Percentiles rank a stretch among this genome's conserved stretches.
Evolutionary conservation across 1,140 invertebrate genomes (phyloP).

Genomic region (Cryptotermes secundus): DNA sequence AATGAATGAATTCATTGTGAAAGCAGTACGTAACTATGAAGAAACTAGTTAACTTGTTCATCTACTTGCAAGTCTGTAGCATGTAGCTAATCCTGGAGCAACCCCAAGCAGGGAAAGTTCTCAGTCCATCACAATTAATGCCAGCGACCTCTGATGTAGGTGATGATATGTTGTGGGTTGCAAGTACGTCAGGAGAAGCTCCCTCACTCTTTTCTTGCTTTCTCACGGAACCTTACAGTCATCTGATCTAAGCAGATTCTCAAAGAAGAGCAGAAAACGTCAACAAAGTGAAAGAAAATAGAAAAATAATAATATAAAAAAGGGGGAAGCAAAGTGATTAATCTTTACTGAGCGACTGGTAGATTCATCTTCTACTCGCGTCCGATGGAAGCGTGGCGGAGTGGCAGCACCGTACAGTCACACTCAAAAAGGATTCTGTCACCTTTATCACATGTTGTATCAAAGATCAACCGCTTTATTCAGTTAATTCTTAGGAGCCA

Average conservation of each 20-base stretch:
- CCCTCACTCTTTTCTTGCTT: not conserved
- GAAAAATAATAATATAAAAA: constrained; percentile 19
- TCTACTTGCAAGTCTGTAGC: no score
- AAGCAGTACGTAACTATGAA: no score
- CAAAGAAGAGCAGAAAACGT: not conserved
- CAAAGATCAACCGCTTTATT: not conserved
- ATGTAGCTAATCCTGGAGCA: no score
- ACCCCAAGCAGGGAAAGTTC: no score
- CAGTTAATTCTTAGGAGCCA: no score
- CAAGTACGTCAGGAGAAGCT: not conserved
- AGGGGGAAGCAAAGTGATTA: constrained; percentile 18
- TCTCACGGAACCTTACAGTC: not conserved
- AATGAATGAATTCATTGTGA: no score
- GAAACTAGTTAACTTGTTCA: no score
- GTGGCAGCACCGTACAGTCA: not conserved
- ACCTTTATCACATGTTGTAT: not conserved
- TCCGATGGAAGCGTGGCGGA: constrained; percentile 3
- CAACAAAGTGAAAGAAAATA: constrained; percentile 20
- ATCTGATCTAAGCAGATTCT: constrained; percentile 19
- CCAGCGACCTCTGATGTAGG: not conserved
- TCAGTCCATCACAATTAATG: not conserved
- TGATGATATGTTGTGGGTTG: constrained; percentile 10
- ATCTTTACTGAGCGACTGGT: constrained; percentile 18
- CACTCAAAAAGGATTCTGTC: not conserved
- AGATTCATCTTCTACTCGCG: constrained; percentile 13